These are phyloP conservation scores for Orthonyx spaldingii DNA, from an alignment of 2,113 vertebrate genomes.

Conservation along the genomic window DNA sequence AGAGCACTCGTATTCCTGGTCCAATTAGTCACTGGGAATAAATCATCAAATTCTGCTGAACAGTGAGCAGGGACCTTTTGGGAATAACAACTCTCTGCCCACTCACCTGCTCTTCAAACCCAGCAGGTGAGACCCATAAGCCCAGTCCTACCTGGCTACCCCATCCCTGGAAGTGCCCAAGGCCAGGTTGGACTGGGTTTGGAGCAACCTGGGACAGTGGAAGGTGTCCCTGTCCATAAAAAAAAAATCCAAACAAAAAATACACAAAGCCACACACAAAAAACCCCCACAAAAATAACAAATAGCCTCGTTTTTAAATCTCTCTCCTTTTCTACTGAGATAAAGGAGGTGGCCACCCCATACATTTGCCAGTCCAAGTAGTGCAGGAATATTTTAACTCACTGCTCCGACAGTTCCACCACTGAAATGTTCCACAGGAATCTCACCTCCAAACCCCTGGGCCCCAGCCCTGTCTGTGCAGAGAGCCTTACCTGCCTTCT, in stretches of 20 bases:
- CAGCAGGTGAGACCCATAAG: neutral
- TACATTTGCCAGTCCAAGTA: neutral
- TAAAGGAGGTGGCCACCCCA: neutral
- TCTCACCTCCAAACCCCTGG: neutral
- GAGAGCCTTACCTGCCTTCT: neutral
- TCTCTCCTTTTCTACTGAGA: neutral
- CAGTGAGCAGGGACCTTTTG: neutral
- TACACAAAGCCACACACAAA: neutral
- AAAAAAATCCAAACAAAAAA: neutral
- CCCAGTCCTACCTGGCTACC: neutral
- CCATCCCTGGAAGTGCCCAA: neutral
- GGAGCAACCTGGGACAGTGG: accelerated
- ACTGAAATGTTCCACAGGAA: accelerated
- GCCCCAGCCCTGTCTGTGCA: neutral
- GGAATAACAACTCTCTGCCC: neutral
- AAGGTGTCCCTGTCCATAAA: neutral
- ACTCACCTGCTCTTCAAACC: neutral
- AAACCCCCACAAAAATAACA: neutral
- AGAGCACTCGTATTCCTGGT: neutral
- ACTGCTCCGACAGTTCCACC: accelerated
- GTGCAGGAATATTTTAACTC: neutral
- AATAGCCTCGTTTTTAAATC: neutral
- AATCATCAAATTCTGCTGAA: neutral
- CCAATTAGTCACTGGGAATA: neutral
- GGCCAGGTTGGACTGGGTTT: neutral